Base-by-base conservation (phyloP, 1,140 invertebrate genomes). In the Halotydeus destructor region DNA sequence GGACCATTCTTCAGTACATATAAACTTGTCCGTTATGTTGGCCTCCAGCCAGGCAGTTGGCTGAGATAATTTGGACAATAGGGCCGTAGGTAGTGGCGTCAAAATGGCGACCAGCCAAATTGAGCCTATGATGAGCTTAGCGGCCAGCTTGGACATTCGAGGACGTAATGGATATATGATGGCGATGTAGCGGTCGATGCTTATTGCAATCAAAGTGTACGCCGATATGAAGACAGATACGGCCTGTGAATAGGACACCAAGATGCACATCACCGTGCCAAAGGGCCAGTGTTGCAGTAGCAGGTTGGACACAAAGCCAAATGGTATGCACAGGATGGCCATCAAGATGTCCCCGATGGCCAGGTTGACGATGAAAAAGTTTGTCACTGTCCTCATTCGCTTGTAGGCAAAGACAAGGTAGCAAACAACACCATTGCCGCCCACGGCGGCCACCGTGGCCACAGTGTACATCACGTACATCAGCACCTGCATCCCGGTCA, bases 81-180 rank as follows among this genome's bases (percentile, higher is more conserved):
- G 58, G 1, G 73, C 71, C 23, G 80, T 79, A 1, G 84, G 84
- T 4, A 78, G 61, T 0, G 81, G 80, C 0, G 81, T 81, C 1
- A 74, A 62, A 11, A 81, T 56, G 0, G 83, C 78, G 16, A 86
- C 66, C 2, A 45, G 14, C 81, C 81, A 86, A 8, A 85, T 76
- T 3, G 65, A 60, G 1, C 65, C 60, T 22, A 88, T 82, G 32
- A 79, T 70, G 28, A 72, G 58, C 48, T 74, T 72, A 0, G 71
- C 71, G 53, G 69, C 70, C 46, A 63, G 66, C 53, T 76, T 76
- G 3, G 75, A 73, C 53, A 86, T 69, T 24, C 80, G 66, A 2
- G 78, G 80, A 49, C 70, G 64, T 22, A 89, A 59, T 0, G 84
- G 84, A 63, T 78, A 78, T 63, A 86, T 76, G 42, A 89, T 86